Evolutionary conservation across 2,113 vertebrate species (phyloP).

Genomic region (Chamaea fasciata): DNA sequence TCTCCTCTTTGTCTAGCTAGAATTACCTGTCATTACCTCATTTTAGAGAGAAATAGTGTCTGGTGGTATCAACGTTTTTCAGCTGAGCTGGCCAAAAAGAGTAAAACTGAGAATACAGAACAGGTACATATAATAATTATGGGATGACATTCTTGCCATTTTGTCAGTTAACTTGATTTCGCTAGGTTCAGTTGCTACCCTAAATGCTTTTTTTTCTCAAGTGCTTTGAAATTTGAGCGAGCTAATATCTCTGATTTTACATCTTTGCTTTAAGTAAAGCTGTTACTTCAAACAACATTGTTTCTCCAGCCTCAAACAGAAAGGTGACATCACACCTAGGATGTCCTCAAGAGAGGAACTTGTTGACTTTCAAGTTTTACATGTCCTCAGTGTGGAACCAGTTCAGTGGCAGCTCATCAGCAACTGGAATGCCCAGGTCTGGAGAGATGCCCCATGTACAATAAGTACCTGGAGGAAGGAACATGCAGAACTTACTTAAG

Average conservation of each 20-base stretch:
- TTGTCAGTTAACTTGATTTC: background rate
- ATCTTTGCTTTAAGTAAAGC: background rate
- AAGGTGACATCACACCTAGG: background rate
- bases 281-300: background rate
- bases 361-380: background rate
- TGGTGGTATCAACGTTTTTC: background rate
- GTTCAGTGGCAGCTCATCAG: background rate
- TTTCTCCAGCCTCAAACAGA: background rate
- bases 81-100: background rate
- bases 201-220: background rate
- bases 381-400: background rate
- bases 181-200: background rate
- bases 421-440: background rate
- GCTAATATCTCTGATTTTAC: background rate
- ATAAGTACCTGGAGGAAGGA: background rate
- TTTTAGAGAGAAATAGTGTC: background rate
- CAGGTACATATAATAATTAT: background rate
- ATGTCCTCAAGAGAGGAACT: background rate
- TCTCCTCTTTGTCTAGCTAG: background rate
- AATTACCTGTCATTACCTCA: background rate
- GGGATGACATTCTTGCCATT: background rate
- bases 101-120: background rate
- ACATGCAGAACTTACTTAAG: background rate
- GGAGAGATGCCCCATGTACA: background rate
- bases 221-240: background rate